Conservation (phyloP, 2,797 vertebrate species). For the Rachycentron canadum region DNA sequence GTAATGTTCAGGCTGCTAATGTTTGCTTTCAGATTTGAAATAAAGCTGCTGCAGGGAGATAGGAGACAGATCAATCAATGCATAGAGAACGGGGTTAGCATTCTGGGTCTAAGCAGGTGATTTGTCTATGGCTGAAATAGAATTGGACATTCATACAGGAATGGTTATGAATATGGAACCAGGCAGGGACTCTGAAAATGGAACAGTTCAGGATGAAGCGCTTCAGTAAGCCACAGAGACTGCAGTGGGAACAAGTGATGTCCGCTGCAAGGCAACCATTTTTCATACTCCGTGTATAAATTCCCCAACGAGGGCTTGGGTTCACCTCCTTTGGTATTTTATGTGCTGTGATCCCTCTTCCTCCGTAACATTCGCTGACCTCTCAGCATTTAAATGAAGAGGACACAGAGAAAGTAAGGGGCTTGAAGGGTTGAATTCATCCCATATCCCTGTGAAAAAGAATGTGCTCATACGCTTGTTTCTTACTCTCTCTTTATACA, state of each 20-base stretch:
- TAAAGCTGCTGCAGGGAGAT: constrained; percentile 71
- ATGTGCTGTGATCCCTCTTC: constrained; percentile 52
- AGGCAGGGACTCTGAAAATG: constrained; percentile 68
- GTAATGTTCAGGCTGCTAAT: constrained; percentile 68
- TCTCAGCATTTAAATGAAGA: constrained; percentile 50
- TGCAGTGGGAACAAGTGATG: constrained; percentile 55
- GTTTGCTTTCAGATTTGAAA: constrained; percentile 82
- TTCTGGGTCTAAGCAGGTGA: constrained; percentile 66
- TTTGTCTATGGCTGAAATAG: constrained; percentile 68
- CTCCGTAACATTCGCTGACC: constrained; percentile 42
- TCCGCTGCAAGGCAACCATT: constrained; percentile 60
- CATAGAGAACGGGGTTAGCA: constrained; percentile 58
- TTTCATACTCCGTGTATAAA: constrained; percentile 59
- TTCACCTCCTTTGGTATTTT: constrained; percentile 56
- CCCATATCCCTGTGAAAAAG: background rate
- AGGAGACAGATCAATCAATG: constrained; percentile 76
- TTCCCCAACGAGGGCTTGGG: constrained; percentile 46
- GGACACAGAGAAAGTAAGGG: constrained; percentile 5
- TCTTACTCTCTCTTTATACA: background rate
- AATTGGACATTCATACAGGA: constrained; percentile 70
- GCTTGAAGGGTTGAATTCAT: constrained; percentile 6
- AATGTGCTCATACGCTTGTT: background rate
- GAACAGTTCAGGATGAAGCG: constrained; percentile 68
- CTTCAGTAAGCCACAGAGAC: constrained; percentile 60
- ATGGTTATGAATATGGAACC: constrained; percentile 76